Percentiles rank a stretch among this genome's conserved stretches.
Conservation (phyloP, 2,113 vertebrate genomes). For the Protobothrops flavoviridis region DNA sequence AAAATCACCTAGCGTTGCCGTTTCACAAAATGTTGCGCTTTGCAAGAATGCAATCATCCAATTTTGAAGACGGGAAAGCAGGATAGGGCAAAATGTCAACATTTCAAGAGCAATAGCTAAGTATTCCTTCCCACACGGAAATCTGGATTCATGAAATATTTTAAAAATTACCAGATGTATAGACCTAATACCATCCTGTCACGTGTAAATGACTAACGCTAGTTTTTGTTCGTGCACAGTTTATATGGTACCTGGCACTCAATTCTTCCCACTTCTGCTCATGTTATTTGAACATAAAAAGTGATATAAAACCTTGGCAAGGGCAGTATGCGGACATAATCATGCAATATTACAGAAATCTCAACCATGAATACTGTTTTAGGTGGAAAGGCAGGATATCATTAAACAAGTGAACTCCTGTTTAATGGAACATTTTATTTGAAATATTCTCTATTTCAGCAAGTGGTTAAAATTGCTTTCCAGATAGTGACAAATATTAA, state of each 20-base stretch:
- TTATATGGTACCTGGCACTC: background rate
- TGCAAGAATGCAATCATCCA: constrained; percentile 47
- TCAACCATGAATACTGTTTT: background rate
- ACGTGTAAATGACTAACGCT: background rate
- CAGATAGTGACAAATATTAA: background rate
- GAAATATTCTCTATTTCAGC: background rate
- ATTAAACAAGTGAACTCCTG: background rate
- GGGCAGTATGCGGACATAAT: background rate
- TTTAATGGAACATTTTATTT: background rate
- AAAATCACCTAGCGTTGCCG: constrained; percentile 45
- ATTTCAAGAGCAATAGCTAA: constrained; percentile 3
- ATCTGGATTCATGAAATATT: background rate
- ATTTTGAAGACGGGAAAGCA: background rate
- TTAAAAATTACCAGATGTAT: background rate
- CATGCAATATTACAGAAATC: background rate
- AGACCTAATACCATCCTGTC: constrained; percentile 1
- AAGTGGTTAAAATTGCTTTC: background rate
- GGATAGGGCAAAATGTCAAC: constrained; percentile 26
- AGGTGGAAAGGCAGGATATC: background rate
- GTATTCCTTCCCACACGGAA: background rate
- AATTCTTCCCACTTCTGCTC: background rate
- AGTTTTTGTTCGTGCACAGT: background rate
- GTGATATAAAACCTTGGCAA: too few relatives aligned
- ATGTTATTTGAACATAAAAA: background rate
- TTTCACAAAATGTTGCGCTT: constrained; percentile 44